Conservation (phyloP, 2,113 vertebrate genomes). For the Campylomormyrus tamandua region DNA sequence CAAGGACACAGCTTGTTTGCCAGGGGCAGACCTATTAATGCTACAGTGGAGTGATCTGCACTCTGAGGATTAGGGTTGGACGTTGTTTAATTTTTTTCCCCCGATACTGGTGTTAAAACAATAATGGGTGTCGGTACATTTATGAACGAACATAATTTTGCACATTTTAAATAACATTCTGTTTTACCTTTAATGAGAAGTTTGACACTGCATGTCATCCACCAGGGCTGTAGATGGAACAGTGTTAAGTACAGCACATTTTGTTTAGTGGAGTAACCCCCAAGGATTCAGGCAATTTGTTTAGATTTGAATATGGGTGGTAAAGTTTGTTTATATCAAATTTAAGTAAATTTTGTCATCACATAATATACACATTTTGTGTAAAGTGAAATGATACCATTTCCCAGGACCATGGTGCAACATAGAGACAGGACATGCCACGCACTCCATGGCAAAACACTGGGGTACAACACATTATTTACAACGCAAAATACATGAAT, state of each 20-base stretch:
- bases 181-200: neutral
- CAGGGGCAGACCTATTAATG: neutral
- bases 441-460: too few relatives aligned
- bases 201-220: neutral
- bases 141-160: neutral
- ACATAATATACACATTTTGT: neutral
- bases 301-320: neutral
- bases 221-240: neutral
- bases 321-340: neutral
- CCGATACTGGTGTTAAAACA: neutral
- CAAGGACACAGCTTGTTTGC: neutral
- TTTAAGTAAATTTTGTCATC: neutral
- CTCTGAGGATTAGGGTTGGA: neutral
- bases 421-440: too few relatives aligned
- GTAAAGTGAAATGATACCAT: neutral
- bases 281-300: neutral
- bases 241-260: neutral
- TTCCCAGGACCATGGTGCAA: too few relatives aligned
- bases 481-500: neutral
- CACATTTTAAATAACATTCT: neutral
- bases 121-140: neutral
- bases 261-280: neutral
- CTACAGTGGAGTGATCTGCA: neutral
- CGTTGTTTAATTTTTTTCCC: neutral
- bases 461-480: neutral